A percentile compares a stretch with the other conserved stretches of the same genome.
Evolutionary conservation across 2,888 invertebrate genomes (phyloP).

Genomic region (Eilema caniola): DNA sequence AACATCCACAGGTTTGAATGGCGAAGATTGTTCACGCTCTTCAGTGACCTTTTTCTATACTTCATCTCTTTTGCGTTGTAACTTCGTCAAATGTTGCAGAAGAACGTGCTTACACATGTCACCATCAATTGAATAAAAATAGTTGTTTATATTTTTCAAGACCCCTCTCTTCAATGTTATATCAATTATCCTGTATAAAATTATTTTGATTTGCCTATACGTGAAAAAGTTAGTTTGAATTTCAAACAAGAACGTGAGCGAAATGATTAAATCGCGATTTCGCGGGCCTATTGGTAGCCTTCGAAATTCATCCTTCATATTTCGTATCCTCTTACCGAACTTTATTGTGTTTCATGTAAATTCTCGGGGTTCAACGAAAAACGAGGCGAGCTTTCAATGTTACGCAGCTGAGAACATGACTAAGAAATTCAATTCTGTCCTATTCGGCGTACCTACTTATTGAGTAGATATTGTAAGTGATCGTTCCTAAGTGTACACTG

Average conservation of each 20-base stretch:
- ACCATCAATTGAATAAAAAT: background rate
- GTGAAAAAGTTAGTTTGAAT: slow-evolving; percentile 6
- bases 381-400: slow-evolving; percentile 39
- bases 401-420: slow-evolving; percentile 54
- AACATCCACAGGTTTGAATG: background rate
- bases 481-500: slow-evolving; percentile 32
- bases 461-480: slow-evolving; percentile 24
- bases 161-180: background rate
- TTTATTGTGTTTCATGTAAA: slow-evolving; percentile 52
- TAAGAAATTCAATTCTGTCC: slow-evolving; percentile 64
- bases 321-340: slow-evolving; percentile 41
- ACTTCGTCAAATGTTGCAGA: too few species aligned
- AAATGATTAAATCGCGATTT: slow-evolving; percentile 26
- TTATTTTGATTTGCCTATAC: background rate
- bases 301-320: slow-evolving; percentile 36
- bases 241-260: slow-evolving; percentile 14
- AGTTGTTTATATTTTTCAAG: background rate
- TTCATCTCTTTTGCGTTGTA: background rate
- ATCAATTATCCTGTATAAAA: background rate
- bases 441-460: slow-evolving; percentile 25
- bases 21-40: background rate
- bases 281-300: slow-evolving; percentile 36
- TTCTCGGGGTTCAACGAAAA: slow-evolving; percentile 41
- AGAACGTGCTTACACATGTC: too few species aligned
- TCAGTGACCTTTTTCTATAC: background rate